Conservation (phyloP, 2,888 invertebrate species). For the Leptopterna dolabrata region DNA sequence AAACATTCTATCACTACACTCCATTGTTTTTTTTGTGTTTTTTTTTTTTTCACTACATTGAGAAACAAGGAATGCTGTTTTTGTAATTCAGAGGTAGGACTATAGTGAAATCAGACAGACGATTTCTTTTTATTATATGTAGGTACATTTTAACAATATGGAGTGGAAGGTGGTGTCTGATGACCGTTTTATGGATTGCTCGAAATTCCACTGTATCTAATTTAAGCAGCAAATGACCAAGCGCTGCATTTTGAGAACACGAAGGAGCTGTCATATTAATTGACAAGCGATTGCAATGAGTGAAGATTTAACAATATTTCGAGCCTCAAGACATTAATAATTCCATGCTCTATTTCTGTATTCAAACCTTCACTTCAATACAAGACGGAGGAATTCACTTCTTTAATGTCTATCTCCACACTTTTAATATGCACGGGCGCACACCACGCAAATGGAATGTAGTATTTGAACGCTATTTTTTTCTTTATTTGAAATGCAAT, state of each 20-base stretch:
- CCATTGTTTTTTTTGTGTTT: too few species aligned
- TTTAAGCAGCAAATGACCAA: not conserved
- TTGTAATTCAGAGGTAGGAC: not conserved
- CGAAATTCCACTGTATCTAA: not conserved
- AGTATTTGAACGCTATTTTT: slow-evolving; percentile 18
- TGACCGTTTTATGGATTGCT: not conserved
- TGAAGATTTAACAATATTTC: not conserved
- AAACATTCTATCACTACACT: not conserved
- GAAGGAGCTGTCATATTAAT: slow-evolving; percentile 42
- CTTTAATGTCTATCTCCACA: slow-evolving; percentile 16
- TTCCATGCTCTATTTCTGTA: not conserved
- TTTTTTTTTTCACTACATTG: not conserved
- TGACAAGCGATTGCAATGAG: slow-evolving; percentile 39
- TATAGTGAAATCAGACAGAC: not conserved
- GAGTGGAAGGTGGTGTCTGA: not conserved
- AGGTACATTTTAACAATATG: not conserved
- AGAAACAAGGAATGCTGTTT: not conserved
- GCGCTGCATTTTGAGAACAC: not conserved
- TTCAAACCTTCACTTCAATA: not conserved
- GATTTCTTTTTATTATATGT: not conserved
- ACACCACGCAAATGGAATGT: slow-evolving; percentile 36
- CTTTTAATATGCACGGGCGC: not conserved
- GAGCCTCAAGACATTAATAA: not conserved
- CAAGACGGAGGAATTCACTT: not conserved
- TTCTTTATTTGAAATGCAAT: slow-evolving; percentile 50